Base-by-base conservation (phyloP, 2,888 invertebrate species). In the Toxonevra muliebris region DNA sequence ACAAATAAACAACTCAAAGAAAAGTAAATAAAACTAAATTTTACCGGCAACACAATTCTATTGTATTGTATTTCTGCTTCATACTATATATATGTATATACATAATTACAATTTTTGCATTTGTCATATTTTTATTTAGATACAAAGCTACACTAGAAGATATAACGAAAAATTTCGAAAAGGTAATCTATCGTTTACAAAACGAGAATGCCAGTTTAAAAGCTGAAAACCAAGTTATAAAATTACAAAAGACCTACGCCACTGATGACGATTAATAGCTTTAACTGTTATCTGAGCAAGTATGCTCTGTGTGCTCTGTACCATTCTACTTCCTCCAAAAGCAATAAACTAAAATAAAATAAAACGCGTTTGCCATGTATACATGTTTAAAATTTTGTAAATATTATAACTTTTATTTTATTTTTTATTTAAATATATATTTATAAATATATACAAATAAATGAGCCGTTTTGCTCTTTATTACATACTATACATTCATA, bases 141-240 rank as follows among this genome's bases (percentile, higher is more conserved):
- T 92, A 92, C 89, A 89, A 89, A 77, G 86, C 86, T 43, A 89
- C 90, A n/a, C 87, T 90, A 41, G 84, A 89, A 65, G 88, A 89
- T 59, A 87, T 92, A 75, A 88, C 89, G 1, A 84, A 85, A 0
- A 90, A 88, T 80, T 87, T 92, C 65, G 90, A 91, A 80, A 86
- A 83, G 20, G 87, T 88, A 76, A 83, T 90, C 30, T 84, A 87
- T 69, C 86, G 87, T 59, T 80, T 91, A 40, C 86, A 87, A 66
- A 85, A 83, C 53, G 89, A 90, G 79, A 88, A 90, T 69, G 84
- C 84, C 3, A 82, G 84, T 17, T 79, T 91, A 57, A 87, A 87
- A 76, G 84, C 85, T 58, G 85, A 86, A 75, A 86, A 88, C 63
- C 82, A 84, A 20, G 76, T 15, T 11, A 52, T 73, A n/a, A 69